These are phyloP conservation scores for Condylura cristata DNA, from an alignment of 2,113 vertebrate genomes.

Conservation along the genomic window DNA sequence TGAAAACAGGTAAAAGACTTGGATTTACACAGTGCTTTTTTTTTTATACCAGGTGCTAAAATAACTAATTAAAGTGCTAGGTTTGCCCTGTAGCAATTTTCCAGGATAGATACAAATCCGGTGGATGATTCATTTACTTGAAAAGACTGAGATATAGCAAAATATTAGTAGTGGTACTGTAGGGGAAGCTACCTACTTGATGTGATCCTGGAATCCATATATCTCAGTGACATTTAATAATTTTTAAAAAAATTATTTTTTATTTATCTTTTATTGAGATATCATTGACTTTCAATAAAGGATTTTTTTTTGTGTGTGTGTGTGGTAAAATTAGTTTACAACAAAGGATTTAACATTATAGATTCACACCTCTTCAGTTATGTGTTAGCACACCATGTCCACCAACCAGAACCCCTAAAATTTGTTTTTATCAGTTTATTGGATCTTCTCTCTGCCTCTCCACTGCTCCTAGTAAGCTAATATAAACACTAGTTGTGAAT, in stretches of 20 bases:
- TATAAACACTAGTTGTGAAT: background rate
- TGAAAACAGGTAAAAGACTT: background rate
- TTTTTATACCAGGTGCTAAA: background rate
- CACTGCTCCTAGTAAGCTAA: background rate
- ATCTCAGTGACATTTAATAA: background rate
- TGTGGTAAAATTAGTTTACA: background rate
- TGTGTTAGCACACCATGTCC: too few relatives aligned
- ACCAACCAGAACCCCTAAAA: too few relatives aligned
- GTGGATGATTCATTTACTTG: background rate
- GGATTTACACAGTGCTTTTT: background rate
- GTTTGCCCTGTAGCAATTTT: background rate
- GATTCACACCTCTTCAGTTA: too few relatives aligned
- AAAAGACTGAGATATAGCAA: background rate
- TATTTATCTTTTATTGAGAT: too few relatives aligned
- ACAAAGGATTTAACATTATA: too few relatives aligned
- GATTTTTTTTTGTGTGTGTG: too few relatives aligned
- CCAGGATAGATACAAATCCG: background rate
- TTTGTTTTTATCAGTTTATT: too few relatives aligned
- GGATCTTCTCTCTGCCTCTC: too few relatives aligned
- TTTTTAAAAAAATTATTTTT: too few relatives aligned
- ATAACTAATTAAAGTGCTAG: background rate
- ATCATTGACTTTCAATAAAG: too few relatives aligned
- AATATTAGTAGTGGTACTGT: background rate
- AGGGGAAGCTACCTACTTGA: background rate
- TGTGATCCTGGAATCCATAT: background rate